Percentiles rank a stretch among this genome's conserved stretches.
Conservation (phyloP, 1,140 invertebrate species). For the Adoxophyes honmai region DNA sequence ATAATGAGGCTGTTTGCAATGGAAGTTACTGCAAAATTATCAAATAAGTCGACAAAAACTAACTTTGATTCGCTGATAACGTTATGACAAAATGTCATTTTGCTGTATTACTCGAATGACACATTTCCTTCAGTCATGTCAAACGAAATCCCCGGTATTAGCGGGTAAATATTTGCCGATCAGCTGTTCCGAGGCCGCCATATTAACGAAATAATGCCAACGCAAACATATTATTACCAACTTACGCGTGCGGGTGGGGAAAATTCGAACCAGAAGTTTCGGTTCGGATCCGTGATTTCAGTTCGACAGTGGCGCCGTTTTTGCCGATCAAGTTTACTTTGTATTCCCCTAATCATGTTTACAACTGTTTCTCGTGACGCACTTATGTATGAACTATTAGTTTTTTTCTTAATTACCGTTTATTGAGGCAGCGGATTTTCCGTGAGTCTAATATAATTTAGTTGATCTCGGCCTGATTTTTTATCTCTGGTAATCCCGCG, state of each 20-base stretch:
- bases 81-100: slow-evolving; percentile 10
- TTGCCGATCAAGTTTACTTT: background rate
- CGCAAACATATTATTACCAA: slow-evolving; percentile 3
- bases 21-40: too few relatives aligned
- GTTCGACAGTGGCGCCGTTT: background rate
- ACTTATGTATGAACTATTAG: background rate
- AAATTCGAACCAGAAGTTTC: background rate
- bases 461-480: background rate
- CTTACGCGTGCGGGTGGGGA: background rate
- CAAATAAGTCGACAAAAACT: too few relatives aligned
- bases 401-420: background rate
- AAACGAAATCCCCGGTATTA: slow-evolving; percentile 5
- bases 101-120: slow-evolving; percentile 1
- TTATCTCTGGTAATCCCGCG: background rate
- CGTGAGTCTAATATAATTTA: background rate
- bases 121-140: slow-evolving; percentile 2
- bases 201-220: slow-evolving; percentile 14
- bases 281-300: background rate
- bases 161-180: slow-evolving; percentile 7
- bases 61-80: slow-evolving; percentile 8
- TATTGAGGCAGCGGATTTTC: slow-evolving; percentile 2
- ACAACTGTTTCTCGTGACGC: background rate
- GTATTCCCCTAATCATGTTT: background rate
- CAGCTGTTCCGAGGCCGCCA: slow-evolving; percentile 11
- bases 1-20: too few relatives aligned